Evolutionary conservation across 2,888 invertebrate genomes (phyloP).

Genomic region (Xanthorhoe designata): DNA sequence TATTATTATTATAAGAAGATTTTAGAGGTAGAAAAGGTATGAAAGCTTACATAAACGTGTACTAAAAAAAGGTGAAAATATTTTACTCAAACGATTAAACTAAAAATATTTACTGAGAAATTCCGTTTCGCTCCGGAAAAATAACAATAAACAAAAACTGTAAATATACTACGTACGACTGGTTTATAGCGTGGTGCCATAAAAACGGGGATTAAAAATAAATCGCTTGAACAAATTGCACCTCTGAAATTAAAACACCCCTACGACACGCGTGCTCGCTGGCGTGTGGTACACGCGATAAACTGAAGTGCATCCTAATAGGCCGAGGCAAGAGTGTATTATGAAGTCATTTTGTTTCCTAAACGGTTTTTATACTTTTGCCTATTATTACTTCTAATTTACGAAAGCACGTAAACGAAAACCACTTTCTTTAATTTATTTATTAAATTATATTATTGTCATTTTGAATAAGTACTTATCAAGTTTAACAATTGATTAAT

Average conservation of each 20-base stretch:
- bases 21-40: too few relatives aligned
- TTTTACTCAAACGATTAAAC: background rate
- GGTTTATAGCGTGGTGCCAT: conserved; percentile 81
- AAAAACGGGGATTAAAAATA: conserved; percentile 86
- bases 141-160: conserved; percentile 53
- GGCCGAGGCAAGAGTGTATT: conserved; percentile 11
- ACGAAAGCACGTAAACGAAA: too few relatives aligned
- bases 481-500: too few relatives aligned
- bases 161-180: conserved; percentile 74
- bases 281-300: conserved; percentile 42
- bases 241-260: conserved; percentile 85
- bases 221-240: conserved; percentile 86
- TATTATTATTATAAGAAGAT: too few relatives aligned
- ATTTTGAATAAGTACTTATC: too few relatives aligned
- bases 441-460: too few relatives aligned
- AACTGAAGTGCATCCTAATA: conserved; percentile 51
- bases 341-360: background rate
- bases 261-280: conserved; percentile 77
- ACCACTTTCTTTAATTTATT: too few relatives aligned
- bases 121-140: conserved; percentile 30
- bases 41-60: background rate
- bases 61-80: background rate
- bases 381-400: too few relatives aligned
- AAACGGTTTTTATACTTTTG: background rate
- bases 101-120: conserved; percentile 14